A percentile compares a stretch with the other conserved stretches of the same genome.
Evolutionary conservation across 2,113 vertebrate genomes (phyloP).

Genomic region (Phaetusa simplex): DNA sequence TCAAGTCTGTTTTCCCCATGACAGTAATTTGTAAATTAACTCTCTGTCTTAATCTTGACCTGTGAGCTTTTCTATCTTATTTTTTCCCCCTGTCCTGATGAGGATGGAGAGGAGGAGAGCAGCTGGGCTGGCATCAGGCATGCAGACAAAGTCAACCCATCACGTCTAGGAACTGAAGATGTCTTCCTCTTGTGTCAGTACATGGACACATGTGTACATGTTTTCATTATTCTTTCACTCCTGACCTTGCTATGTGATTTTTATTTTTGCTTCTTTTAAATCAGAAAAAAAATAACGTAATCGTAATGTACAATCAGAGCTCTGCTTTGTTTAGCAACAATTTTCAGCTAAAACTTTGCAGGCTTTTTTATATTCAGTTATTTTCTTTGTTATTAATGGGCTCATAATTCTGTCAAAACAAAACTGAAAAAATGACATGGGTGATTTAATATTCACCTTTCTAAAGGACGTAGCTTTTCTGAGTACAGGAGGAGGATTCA

Average conservation of each 20-base stretch:
- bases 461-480: background rate
- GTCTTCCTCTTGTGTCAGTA: background rate
- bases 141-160: background rate
- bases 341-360: background rate
- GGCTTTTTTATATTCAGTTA: background rate
- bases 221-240: background rate
- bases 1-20: background rate
- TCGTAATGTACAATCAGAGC: background rate
- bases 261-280: background rate
- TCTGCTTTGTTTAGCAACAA: background rate
- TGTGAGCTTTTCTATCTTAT: background rate
- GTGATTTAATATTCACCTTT: constrained; percentile 32
- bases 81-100: background rate
- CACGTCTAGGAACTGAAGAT: background rate
- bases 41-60: background rate
- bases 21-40: background rate
- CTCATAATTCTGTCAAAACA: constrained; percentile 46
- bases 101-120: background rate
- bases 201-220: too few species aligned
- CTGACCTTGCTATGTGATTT: background rate
- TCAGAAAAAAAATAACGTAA: background rate
- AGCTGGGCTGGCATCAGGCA: background rate
- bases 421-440: background rate
- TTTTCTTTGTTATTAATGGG: constrained; percentile 2
- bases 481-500: background rate